Evolutionary conservation across 1,140 invertebrate species (phyloP), one percentile per base, ranked within the genome.

Genomic region (Bradysia coprophila): DNA sequence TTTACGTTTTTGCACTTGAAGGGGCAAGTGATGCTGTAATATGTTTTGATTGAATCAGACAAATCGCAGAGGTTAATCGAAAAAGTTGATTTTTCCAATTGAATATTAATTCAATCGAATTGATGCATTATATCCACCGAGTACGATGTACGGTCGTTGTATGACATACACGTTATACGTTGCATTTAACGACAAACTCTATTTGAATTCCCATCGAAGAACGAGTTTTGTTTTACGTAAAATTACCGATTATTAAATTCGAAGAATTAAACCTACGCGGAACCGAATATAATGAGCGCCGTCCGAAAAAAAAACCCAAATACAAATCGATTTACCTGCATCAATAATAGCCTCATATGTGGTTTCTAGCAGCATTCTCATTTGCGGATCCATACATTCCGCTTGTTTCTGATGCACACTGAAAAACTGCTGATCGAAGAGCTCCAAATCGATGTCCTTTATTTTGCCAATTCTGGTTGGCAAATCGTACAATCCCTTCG

Each of bases 271-370:
- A 31, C 6, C 18, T 6, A 21, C 6, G 19, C 32, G n/a, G n/a
- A n/a, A n/a, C n/a, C n/a, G n/a, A n/a, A n/a, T n/a, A n/a, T n/a
- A 38, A 15, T 24, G 19, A 21, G 23, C 13, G 13, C 13, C 19
- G 16, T 9, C 6, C 15, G 6, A 38, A n/a, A n/a, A n/a, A n/a
- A n/a, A n/a, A n/a, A n/a, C n/a, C n/a, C n/a, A n/a, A n/a, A n/a
- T n/a, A n/a, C n/a, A n/a, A n/a, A n/a, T 21, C 28, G 28, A 44
- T 38, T 51, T 51, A 48, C 90, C 90, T 38, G 93, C 84, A 70
- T 98, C 94, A 43, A 95, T 68, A 42, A 97, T 84, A 1, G 89
- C 81, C 68, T 98, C 94, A 61, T 95, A 78, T 2, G 92, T 87
- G n/a, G 81, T 56, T 66, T 98, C 94, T 3, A 98, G 69, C 20